Conservation (phyloP, 2,797 vertebrate genomes). For the Buphagus erythrorhynchus region DNA sequence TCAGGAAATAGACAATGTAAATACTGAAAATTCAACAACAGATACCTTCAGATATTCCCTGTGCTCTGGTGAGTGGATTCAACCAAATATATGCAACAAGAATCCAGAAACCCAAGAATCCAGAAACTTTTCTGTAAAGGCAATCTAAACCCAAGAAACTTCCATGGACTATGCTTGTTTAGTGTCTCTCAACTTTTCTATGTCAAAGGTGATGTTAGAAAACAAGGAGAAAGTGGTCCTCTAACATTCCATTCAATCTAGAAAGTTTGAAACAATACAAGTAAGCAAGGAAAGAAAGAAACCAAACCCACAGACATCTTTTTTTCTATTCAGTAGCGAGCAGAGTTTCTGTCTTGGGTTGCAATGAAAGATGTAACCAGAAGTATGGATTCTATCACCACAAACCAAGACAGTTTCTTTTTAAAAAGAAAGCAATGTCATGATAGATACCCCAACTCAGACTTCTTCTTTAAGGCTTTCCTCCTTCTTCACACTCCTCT, state of each 20-base stretch:
- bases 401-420: neutral
- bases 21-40: neutral
- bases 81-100: neutral
- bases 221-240: neutral
- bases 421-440: neutral
- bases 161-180: neutral
- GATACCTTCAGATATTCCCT: neutral
- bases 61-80: neutral
- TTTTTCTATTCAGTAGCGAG: neutral
- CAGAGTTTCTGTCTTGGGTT: neutral
- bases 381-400: no score
- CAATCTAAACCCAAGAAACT: neutral
- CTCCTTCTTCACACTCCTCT: no score
- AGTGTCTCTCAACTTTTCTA: neutral
- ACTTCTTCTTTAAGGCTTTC: neutral
- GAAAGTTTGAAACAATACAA: neutral
- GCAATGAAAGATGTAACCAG: no score
- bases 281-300: neutral
- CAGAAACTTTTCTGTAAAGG: neutral
- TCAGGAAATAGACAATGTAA: neutral
- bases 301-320: rapidly evolving
- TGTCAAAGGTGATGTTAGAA: neutral
- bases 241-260: neutral
- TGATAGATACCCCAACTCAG: neutral
- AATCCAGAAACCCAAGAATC: neutral